Evolutionary conservation across 64 coral and sea anemone genomes (phyloP).

Genomic region (Stichodactyla helianthus): DNA sequence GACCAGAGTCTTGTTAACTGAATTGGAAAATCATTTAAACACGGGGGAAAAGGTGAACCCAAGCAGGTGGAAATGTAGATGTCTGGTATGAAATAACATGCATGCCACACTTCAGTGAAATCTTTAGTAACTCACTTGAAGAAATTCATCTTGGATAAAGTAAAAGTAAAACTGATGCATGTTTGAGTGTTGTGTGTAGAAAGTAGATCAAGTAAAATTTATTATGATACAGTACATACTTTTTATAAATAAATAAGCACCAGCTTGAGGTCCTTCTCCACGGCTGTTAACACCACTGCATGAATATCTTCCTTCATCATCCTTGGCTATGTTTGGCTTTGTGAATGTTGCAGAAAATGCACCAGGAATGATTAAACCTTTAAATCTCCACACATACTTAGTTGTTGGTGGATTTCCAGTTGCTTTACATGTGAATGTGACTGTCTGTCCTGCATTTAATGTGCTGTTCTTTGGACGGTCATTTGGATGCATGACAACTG

Average conservation of each 20-base stretch:
- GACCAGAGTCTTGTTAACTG: too few relatives aligned
- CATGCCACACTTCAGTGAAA: too few relatives aligned
- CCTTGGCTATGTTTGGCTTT: neutral
- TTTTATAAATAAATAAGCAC: constrained; percentile 54
- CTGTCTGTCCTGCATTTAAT: constrained; percentile 24
- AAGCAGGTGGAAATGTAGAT: too few relatives aligned
- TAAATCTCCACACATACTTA: constrained; percentile 59
- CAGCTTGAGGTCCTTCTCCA: constrained; percentile 58
- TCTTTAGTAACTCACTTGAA: too few relatives aligned
- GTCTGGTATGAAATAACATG: too few relatives aligned
- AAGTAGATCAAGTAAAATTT: too few relatives aligned
- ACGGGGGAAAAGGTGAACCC: too few relatives aligned
- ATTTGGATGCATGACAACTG: constrained; percentile 56
- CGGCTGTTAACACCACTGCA: constrained; percentile 59
- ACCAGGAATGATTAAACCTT: constrained; percentile 43
- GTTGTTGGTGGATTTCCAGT: constrained; percentile 54
- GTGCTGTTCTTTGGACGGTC: constrained; percentile 79
- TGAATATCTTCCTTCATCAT: constrained; percentile 55
- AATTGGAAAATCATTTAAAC: too few relatives aligned
- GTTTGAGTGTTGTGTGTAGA: too few relatives aligned
- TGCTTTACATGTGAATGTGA: constrained; percentile 56
- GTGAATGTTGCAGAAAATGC: neutral
- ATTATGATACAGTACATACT: constrained; percentile 32
- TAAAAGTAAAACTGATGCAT: too few relatives aligned
- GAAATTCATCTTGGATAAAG: too few relatives aligned